These are phyloP conservation scores for Drosophila siamana DNA, from an alignment of 2,888 invertebrate species.

Conservation along the genomic window DNA sequence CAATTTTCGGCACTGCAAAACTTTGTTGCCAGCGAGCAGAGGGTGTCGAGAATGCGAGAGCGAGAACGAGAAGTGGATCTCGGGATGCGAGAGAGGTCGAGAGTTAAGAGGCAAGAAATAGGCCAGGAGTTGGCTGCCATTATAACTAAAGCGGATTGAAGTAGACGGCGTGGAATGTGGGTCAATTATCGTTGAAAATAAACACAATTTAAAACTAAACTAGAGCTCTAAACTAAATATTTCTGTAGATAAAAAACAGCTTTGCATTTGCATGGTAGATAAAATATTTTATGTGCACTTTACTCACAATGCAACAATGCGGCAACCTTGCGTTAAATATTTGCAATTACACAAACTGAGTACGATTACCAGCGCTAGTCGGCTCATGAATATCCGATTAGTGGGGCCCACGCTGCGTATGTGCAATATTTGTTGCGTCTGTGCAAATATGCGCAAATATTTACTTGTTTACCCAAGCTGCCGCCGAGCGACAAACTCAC, in stretches of 20 bases:
- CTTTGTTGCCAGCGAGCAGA: slow-evolving; percentile 25
- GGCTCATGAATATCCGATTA: slow-evolving; percentile 11
- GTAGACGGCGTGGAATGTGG: slow-evolving; percentile 12
- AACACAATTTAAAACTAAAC: slow-evolving; percentile 18
- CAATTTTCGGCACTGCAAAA: slow-evolving; percentile 62
- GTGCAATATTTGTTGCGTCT: slow-evolving; percentile 48
- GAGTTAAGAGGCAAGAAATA: slow-evolving; percentile 11
- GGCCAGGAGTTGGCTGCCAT: slow-evolving; percentile 22
- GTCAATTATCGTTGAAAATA: slow-evolving; percentile 29
- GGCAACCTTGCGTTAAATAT: slow-evolving; percentile 1
- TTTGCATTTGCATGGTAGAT: not conserved
- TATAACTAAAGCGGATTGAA: slow-evolving; percentile 14
- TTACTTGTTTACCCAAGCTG: slow-evolving; percentile 48
- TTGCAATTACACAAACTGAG: slow-evolving; percentile 21
- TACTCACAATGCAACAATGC: not conserved
- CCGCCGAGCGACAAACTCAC: slow-evolving; percentile 14
- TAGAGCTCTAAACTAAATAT: not conserved
- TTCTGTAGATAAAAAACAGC: slow-evolving; percentile 1
- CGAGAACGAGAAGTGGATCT: not conserved
- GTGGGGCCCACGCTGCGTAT: slow-evolving; percentile 48
- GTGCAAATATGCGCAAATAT: slow-evolving; percentile 60
- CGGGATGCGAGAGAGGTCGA: not conserved
- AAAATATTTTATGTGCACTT: slow-evolving; percentile 5
- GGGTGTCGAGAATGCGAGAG: slow-evolving; percentile 1
- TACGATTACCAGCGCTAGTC: not conserved